These are phyloP conservation scores for Archivesica marissinica DNA, from an alignment of 1,140 invertebrate species.

Conservation along the genomic window DNA sequence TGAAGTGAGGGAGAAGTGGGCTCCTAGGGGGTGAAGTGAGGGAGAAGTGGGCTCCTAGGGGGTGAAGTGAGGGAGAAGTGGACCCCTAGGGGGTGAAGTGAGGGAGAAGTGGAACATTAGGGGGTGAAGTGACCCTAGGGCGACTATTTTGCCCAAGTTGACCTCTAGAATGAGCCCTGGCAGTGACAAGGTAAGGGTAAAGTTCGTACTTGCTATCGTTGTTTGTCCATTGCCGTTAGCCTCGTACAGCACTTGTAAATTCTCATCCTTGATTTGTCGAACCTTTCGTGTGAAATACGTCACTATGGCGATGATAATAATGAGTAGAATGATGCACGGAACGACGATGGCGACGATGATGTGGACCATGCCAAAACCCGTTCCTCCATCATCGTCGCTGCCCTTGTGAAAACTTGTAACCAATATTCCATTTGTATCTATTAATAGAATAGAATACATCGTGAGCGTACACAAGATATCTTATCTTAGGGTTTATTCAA, in stretches of 20 bases:
- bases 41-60: too few relatives aligned
- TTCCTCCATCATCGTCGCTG: background rate
- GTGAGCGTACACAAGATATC: too few relatives aligned
- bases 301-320: background rate
- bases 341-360: constrained; percentile 5
- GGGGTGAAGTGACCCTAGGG: too few relatives aligned
- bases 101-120: too few relatives aligned
- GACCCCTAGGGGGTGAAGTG: too few relatives aligned
- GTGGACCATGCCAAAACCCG: background rate
- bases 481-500: too few relatives aligned
- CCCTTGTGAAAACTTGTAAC: background rate
- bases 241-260: constrained; percentile 3
- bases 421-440: background rate
- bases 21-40: too few relatives aligned
- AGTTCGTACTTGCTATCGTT: background rate
- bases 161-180: too few relatives aligned
- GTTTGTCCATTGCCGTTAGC: constrained; percentile 21
- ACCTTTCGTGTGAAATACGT: constrained; percentile 30
- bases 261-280: constrained; percentile 33
- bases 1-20: too few relatives aligned
- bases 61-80: too few relatives aligned
- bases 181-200: background rate
- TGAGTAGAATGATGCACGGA: background rate
- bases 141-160: too few relatives aligned
- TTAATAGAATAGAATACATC: too few relatives aligned